Evolutionary conservation across 2,113 vertebrate genomes (phyloP).

Genomic region (Jacana jacana): DNA sequence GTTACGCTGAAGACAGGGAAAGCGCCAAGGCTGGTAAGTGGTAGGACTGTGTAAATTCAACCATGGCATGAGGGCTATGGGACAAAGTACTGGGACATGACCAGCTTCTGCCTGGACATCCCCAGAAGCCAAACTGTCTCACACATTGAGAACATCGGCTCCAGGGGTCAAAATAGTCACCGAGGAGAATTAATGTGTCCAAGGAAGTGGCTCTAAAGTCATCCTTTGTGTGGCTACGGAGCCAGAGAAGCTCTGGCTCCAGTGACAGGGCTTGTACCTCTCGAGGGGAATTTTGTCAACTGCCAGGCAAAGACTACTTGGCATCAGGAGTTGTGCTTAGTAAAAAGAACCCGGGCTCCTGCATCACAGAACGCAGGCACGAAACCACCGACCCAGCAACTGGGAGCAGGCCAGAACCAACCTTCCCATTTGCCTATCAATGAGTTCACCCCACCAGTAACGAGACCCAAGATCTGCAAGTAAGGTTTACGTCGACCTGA

Average conservation of each 20-base stretch:
- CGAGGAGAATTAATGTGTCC: not conserved
- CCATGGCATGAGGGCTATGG: slow-evolving; percentile 13
- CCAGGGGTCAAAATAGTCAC: not conserved
- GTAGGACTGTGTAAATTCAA: slow-evolving; percentile 27
- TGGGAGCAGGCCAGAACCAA: not conserved
- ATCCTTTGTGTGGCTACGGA: not conserved
- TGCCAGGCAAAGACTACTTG: slow-evolving; percentile 8
- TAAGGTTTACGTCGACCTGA: slow-evolving; percentile 5
- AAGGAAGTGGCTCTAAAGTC: not conserved
- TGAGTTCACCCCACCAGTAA: not conserved
- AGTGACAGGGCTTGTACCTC: not conserved
- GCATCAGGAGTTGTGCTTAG: slow-evolving; percentile 6
- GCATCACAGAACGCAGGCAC: not conserved
- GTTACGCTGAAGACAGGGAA: slow-evolving; percentile 3
- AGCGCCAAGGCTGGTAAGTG: not conserved
- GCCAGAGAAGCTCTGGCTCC: slow-evolving; percentile 10
- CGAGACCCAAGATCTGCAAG: not conserved
- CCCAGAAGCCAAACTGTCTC: not conserved
- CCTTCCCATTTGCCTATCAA: slow-evolving; percentile 47
- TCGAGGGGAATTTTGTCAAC: not conserved
- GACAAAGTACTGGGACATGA: not conserved
- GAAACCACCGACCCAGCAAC: not conserved
- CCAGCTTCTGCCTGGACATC: not conserved
- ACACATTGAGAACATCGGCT: rapidly evolving
- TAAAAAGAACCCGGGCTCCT: not conserved